Evolutionary conservation across 1,140 invertebrate species (phyloP), one percentile per base, ranked within the genome.

Genomic region (Formica exsecta): DNA sequence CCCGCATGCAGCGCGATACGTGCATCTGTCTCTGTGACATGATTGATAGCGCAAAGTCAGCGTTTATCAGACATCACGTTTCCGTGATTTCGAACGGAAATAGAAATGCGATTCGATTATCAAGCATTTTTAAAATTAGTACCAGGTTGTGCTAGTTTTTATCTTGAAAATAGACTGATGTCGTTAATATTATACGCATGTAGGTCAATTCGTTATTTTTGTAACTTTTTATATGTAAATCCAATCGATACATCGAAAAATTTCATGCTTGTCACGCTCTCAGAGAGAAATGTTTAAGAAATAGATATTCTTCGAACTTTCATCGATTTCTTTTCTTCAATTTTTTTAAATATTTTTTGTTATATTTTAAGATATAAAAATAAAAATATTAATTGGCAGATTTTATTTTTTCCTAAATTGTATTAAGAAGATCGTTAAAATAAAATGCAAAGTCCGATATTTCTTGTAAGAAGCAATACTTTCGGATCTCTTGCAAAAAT

Each of bases 31-130:
- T 68, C n/a, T 48, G 9, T 73, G 48, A 51, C 13, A 51, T 6
- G 54, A 59, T 48, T 73, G 54, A 74, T 61, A 57, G 19, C 64
- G 7, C 25, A 22, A 70, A 80, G 38, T 81, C 19, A 4, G 66
- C 51, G 44, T 11, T 57, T 44, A 81, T 59, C 36, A 11, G 22
- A 2, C 16, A 4, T 71, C 54, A 19, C 25, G 38, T 36, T 83
- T 74, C 68, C 38, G 16, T 19, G 36, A 68, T 73, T 36, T 32
- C 16, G 54, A 41, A 8, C 25, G 68, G 68, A 73, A 81, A 83
- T 83, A 73, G 66, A 38, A 81, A 61, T 7, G 36, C 66, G 4
- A 51, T 13, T n/a, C 54, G n/a, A 32, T 57, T 62, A 74, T 61
- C 25, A 29, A 25, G 5, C 1, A 22, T 2, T 73, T 36, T 74